Evolutionary conservation across 2,888 invertebrate species (phyloP), one percentile per base, ranked within the genome.

Genomic region (Chrysodeixis includens): DNA sequence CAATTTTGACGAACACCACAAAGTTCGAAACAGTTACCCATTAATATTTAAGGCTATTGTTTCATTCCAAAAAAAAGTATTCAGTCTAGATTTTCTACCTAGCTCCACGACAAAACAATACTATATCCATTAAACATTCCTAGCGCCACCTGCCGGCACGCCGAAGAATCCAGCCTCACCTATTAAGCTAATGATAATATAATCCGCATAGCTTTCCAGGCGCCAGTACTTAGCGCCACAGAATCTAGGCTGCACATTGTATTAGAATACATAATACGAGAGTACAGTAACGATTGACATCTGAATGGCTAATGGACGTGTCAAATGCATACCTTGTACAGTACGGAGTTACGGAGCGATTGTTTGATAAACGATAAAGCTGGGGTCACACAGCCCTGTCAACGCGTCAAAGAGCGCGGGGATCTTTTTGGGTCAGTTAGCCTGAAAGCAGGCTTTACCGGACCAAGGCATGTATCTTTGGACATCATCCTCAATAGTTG

Each of bases 241-340:
- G 30, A 55, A 73, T 76, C 52, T 76, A 63, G 74, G 75, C 60
- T 72, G 64, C 59, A 61, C 67, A 68, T 56, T 59, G 72, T 63
- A 59, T 46, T 55, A 78, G 75, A 77, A 80, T 79, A 70, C 62
- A 40, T 60, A 72, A 64, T 69, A 26, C 44, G 56, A 32, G 40
- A 51, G 18, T 26, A 26, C 26, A 26, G 26, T 26, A 26, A 26
- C 46, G 67, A 69, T 73, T 81, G 76, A 81, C 70, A 46, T 53
- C 51, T 78, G 69, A 78, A 78, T 79, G 54, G 72, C 32, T 53
- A 49, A 63, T 56, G 55, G 53, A 60, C 44, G 64, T 62, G 63
- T 20, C 51, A 58, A 32, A 12, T 12, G 26, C 16, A 44, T 56
- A 35, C 56, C 32, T 70, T 32, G 18, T n/a, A 52, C 40, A 65